These are phyloP conservation scores for Elysia chlorotica DNA, from an alignment of 1,140 invertebrate genomes.

Conservation along the genomic window DNA sequence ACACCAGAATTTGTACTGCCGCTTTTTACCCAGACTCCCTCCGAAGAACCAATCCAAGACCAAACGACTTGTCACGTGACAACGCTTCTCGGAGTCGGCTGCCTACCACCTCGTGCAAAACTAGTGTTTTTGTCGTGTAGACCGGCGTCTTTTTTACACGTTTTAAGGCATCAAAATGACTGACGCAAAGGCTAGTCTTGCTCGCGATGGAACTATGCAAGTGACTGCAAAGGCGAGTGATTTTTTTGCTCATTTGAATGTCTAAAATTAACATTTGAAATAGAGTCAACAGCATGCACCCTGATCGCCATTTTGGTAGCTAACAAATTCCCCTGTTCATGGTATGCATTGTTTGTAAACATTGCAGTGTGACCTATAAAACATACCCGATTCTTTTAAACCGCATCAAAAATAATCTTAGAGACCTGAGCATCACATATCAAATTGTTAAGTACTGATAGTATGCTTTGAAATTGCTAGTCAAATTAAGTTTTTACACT, in stretches of 20 bases:
- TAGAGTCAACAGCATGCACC: not conserved
- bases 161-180: constrained; percentile 44
- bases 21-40: constrained; percentile 42
- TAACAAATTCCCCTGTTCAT: too few species aligned
- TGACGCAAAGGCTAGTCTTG: constrained; percentile 44
- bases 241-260: constrained; percentile 24
- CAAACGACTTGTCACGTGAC: constrained; percentile 43
- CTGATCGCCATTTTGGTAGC: constrained; percentile 21
- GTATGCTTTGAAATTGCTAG: too few species aligned
- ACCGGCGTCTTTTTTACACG: constrained; percentile 31
- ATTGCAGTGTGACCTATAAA: too few species aligned
- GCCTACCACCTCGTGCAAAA: constrained; percentile 42
- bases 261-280: not conserved
- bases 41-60: constrained; percentile 37
- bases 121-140: constrained; percentile 29
- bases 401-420: too few species aligned
- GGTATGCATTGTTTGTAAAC: too few species aligned
- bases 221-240: constrained; percentile 56
- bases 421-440: too few species aligned
- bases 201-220: constrained; percentile 56
- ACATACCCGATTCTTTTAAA: too few species aligned
- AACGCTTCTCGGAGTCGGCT: constrained; percentile 44
- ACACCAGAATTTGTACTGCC: constrained; percentile 47
- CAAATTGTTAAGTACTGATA: too few species aligned
- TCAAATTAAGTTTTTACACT: too few species aligned